phyloP scores from a whole-genome alignment of 2,113 vertebrate species.

The Neopipo cinnamomea region DNA sequence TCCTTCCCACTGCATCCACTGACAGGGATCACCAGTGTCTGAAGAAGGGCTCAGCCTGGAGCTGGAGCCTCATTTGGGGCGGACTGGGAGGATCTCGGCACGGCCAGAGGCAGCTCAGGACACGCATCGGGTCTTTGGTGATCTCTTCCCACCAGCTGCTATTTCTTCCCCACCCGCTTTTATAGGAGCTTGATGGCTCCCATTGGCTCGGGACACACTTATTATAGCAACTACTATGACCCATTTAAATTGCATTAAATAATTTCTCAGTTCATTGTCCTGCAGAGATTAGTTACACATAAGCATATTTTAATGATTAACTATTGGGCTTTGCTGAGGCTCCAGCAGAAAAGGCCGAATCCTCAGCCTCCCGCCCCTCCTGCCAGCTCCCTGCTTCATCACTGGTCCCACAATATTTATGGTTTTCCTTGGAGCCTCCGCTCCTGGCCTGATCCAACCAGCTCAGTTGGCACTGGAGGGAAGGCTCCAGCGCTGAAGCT shows the following conservation, averaged over 20 bases:
- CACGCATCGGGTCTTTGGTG: not conserved
- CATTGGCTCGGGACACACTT: not conserved
- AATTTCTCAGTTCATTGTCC: conserved; percentile 55
- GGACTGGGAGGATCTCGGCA: not conserved
- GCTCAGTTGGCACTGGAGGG: not conserved
- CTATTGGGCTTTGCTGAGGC: conserved; percentile 49
- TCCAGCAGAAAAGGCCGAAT: conserved; percentile 8
- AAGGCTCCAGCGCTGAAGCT: not conserved
- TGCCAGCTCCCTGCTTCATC: not conserved
- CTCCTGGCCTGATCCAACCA: not conserved
- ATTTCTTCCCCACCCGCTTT: conserved; percentile 25
- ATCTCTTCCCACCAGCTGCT: conserved; percentile 4
- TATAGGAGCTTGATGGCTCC: conserved; percentile 18
- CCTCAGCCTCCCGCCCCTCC: not conserved
- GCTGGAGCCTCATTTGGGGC: not conserved
- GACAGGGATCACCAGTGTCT: not conserved
- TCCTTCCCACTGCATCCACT: not conserved
- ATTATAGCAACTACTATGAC: not conserved
- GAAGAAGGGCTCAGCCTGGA: not conserved
- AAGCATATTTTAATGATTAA: conserved; percentile 73
- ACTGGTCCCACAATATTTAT: not conserved
- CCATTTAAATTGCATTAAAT: conserved; percentile 28
- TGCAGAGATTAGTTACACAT: conserved; percentile 35
- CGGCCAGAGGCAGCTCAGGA: not conserved
- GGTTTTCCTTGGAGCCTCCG: not conserved